A percentile compares a stretch with the other conserved stretches of the same genome.
These are phyloP conservation scores for Siniperca obscura DNA, from an alignment of 2,797 vertebrate genomes.

Conservation along the genomic window DNA sequence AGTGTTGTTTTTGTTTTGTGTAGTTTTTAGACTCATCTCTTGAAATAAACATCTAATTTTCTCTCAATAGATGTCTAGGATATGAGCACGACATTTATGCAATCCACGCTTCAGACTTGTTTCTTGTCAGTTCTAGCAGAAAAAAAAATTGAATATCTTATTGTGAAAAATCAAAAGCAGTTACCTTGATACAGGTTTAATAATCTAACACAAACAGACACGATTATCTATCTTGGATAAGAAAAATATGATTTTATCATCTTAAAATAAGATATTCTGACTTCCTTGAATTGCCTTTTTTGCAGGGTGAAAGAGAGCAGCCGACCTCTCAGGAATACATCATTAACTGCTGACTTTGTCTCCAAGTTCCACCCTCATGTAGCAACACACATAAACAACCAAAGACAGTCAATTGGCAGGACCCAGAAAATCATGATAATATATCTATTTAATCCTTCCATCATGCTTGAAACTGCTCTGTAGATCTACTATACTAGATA, in stretches of 20 bases:
- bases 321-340: not conserved
- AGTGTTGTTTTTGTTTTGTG: not conserved
- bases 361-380: not conserved
- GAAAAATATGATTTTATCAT: not conserved
- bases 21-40: not conserved
- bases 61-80: not conserved
- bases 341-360: conserved; percentile 14
- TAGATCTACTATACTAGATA: not conserved
- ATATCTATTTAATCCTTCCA: not conserved
- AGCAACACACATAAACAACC: not conserved
- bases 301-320: not conserved
- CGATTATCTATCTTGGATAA: not conserved
- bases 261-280: not conserved
- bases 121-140: not conserved
- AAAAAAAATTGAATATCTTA: not conserved
- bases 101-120: not conserved
- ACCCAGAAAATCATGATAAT: not conserved
- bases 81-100: not conserved
- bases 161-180: not conserved
- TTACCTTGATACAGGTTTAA: conserved; percentile 7
- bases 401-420: not conserved
- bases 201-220: not conserved
- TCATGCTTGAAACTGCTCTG: not conserved
- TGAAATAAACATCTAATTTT: not conserved
- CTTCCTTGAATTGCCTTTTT: not conserved